These are phyloP conservation scores for Chrysodeixis includens DNA, from an alignment of 2,888 invertebrate species.

Conservation along the genomic window DNA sequence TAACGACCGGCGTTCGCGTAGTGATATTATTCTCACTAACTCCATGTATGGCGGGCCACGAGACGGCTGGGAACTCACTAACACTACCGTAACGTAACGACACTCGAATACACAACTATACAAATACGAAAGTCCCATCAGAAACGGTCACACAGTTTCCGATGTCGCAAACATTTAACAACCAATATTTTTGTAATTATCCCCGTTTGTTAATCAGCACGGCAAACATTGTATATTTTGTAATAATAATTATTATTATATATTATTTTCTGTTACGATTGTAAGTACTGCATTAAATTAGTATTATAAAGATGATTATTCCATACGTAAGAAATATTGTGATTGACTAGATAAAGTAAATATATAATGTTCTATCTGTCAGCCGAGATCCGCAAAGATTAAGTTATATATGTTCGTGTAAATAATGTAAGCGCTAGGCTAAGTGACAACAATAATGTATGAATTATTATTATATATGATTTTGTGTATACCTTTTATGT, in stretches of 20 bases:
- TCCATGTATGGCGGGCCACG: conserved; percentile 41
- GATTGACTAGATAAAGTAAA: conserved; percentile 57
- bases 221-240: conserved; percentile 78
- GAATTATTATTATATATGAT: conserved; percentile 62
- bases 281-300: conserved; percentile 70
- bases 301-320: conserved; percentile 69
- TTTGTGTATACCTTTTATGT: conserved; percentile 65
- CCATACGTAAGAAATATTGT: conserved; percentile 73
- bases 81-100: conserved; percentile 44
- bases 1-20: conserved; percentile 33
- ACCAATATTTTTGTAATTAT: conserved; percentile 55
- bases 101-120: conserved; percentile 31
- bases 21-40: conserved; percentile 42
- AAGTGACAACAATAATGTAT: conserved; percentile 65
- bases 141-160: conserved; percentile 58
- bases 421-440: conserved; percentile 57
- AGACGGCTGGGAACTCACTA: conserved; percentile 24
- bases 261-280: conserved; percentile 54
- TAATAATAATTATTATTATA: conserved; percentile 70
- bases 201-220: conserved; percentile 48
- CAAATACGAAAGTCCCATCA: conserved; percentile 51
- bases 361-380: conserved; percentile 49
- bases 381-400: conserved; percentile 55
- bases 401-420: conserved; percentile 58
- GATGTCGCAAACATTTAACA: conserved; percentile 29